These are phyloP conservation scores for Eumerus sabulonum DNA, from an alignment of 2,888 invertebrate species.

Conservation along the genomic window DNA sequence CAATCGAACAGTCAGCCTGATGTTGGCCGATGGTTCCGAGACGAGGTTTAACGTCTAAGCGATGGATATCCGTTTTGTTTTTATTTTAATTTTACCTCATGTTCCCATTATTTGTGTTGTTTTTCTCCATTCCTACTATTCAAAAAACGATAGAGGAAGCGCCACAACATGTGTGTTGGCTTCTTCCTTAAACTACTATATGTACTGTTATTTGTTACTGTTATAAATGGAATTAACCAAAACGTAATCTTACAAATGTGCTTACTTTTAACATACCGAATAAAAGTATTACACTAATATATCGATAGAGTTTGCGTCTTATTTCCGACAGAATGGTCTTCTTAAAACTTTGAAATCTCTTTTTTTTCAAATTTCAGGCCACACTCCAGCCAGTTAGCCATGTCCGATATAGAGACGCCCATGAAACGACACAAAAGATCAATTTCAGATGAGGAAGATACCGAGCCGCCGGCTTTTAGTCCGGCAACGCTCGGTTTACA, in stretches of 20 bases:
- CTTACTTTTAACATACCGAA: constrained; percentile 71
- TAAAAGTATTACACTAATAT: constrained; percentile 51
- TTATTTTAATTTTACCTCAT: constrained; percentile 21
- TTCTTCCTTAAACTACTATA: no score
- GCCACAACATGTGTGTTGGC: not conserved
- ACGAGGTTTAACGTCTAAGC: constrained; percentile 88
- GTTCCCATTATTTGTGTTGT: constrained; percentile 8
- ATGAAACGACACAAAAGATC: constrained; percentile 60
- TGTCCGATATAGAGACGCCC: constrained; percentile 68
- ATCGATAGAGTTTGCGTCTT: not conserved
- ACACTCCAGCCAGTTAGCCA: no score
- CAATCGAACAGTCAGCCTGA: constrained; percentile 93
- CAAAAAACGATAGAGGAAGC: not conserved
- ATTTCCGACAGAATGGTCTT: no score
- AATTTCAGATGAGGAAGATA: constrained; percentile 81
- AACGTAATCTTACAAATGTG: constrained; percentile 54
- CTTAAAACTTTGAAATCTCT: no score
- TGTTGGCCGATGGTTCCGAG: constrained; percentile 98
- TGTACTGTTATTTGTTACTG: constrained; percentile 69
- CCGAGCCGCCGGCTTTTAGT: constrained; percentile 86
- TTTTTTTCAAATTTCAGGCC: constrained; percentile 46
- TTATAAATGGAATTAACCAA: constrained; percentile 37
- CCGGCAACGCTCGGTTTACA: constrained; percentile 90
- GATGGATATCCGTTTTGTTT: constrained; percentile 39
- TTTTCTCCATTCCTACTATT: constrained; percentile 21